Base-by-base conservation (phyloP, 1,140 invertebrate genomes). In the Tetragonula clypearis region DNA sequence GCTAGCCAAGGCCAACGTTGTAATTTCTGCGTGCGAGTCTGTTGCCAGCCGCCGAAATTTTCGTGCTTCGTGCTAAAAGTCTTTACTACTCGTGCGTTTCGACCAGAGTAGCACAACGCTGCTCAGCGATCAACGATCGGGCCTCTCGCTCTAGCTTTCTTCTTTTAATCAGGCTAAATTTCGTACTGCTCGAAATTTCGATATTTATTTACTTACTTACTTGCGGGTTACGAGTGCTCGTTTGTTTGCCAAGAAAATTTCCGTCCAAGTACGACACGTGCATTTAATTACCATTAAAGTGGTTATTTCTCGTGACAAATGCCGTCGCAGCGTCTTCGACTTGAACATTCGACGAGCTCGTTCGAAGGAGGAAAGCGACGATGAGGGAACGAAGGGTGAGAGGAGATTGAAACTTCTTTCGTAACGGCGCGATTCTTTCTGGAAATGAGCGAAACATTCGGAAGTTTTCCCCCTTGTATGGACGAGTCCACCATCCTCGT, bases 21-120 rank as follows among this genome's bases (percentile, higher is more conserved):
- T 85, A 85, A 88, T 88, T 69, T 68, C 81, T 79, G 11, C 35
- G 21, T 41, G 23, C 14, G 35, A 71, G 12, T 9, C 41, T 41
- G 21, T 11, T 23, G 35, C 41, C 53, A 12, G 74, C 30, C 30
- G 19, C 79, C 75, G 19, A 41, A 41, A 41, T 3, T 41, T 41
- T 41, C 41, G 35, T 35, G 35, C 35, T 35, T 35, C 35, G 35
- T 35, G 3, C 30, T 35, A 35, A 35, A 35, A 35, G 35, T 4
- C 8, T 60, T 74, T 60, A 14, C 30, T 23, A 19, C 2, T 35
- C 35, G 35, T 14, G 35, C 60, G 53, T 60, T 30, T 30, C 30
- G 30, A 1, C 30, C 30, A 30, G 30, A 30, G 1, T 30, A 30
- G 30, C 30, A 30, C 30, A 30, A 30, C 30, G 30, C 30, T 30